Base-by-base conservation (phyloP, 2,797 vertebrate species). In the Jordanella pulchra region DNA sequence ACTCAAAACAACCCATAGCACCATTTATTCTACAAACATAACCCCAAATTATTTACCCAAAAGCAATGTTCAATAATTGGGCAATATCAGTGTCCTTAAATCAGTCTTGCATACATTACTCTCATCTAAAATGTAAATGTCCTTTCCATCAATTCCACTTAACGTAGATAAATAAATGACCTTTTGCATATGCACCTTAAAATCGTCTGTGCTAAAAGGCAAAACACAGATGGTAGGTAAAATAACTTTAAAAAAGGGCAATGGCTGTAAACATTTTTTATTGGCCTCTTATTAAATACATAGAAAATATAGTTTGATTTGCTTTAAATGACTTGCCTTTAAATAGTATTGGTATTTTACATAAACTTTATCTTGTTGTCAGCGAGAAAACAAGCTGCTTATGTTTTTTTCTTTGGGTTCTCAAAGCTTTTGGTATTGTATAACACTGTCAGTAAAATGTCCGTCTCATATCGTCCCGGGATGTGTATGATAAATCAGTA, bases 401-500 rank as follows among this genome's bases (percentile, higher is more conserved):
- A 35, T 5, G 7, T 2, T 42, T 58, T 32, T 60, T 69, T 30
- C 75, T 44, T 82, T 70, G 55, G 66, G 78, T 81, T 69, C 75
- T 70, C 6, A 23, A 68, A 65, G 83, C 79, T 60, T 71, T 61
- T 78, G 63, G 79, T 82, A 82, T 65, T 73, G 72, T 72, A 77
- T 75, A 48, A 54, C 51, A 60, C 60, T 63, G 42, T 84, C 76
- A 32, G 47, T 77, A 78, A 77, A 81, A 51, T 54, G 72, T 72
- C 65, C 79, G 61, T 85, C 77, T 84, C 63, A 76, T 84, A 84
- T 90, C 77, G 72, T 69, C 44, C 44, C 48, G 45, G 32, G 77
- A 72, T 76, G 71, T 75, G 42, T 74, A 82, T 84, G 87, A 93
- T 89, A 81, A 91, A 93, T 93, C 89, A 89, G 93, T 89, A 89